Evolutionary conservation across 1,140 invertebrate genomes (phyloP).

Genomic region (Diabrotica virgifera): DNA sequence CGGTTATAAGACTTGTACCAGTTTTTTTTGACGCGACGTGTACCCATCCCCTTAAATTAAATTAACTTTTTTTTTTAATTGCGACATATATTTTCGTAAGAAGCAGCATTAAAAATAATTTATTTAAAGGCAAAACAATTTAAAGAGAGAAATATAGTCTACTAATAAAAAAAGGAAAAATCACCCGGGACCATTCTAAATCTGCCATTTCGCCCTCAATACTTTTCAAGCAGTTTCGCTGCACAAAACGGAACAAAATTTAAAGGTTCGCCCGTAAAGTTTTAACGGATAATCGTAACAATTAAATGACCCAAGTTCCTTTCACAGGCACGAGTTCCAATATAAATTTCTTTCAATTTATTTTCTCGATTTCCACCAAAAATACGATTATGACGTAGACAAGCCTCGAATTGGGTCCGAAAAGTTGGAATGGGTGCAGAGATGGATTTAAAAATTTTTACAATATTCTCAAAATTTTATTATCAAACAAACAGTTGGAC

Average conservation of each 20-base stretch:
- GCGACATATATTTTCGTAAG: too few species aligned
- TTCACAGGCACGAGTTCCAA: slow-evolving; percentile 27
- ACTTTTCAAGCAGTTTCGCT: background rate
- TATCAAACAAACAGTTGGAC: too few species aligned
- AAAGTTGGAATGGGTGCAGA: background rate
- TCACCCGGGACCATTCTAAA: too few species aligned
- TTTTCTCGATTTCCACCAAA: slow-evolving; percentile 3
- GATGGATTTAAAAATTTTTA: background rate
- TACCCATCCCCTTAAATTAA: too few species aligned
- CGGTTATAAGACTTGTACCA: too few species aligned
- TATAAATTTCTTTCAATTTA: slow-evolving; percentile 20
- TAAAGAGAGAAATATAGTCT: too few species aligned
- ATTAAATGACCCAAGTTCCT: slow-evolving; percentile 29
- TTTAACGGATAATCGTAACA: slow-evolving; percentile 23
- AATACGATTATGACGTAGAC: slow-evolving; percentile 9
- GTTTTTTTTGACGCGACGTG: too few species aligned
- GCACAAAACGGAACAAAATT: slow-evolving; percentile 12
- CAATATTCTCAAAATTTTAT: too few species aligned
- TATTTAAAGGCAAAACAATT: too few species aligned
- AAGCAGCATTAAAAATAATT: too few species aligned
- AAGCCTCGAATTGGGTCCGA: background rate
- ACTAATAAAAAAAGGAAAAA: too few species aligned
- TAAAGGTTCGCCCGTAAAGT: slow-evolving; percentile 23
- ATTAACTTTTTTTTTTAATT: too few species aligned
- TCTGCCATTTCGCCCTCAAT: background rate